Conservation (phyloP, 2,888 invertebrate genomes). For the Chymomyza amoena region DNA sequence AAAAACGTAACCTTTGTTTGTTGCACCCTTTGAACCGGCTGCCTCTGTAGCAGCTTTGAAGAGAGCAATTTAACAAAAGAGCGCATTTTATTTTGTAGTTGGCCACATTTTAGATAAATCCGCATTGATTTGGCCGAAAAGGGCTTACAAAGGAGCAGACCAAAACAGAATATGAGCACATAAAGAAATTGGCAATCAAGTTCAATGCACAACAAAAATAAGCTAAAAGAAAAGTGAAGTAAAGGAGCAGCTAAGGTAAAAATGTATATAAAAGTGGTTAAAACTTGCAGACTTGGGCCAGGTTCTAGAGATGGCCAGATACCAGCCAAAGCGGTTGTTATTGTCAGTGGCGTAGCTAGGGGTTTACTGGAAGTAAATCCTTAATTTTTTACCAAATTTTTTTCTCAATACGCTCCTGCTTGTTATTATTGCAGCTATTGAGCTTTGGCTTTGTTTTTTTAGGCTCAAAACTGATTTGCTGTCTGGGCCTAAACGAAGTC, state of each 20-base stretch:
- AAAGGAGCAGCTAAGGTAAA: not conserved
- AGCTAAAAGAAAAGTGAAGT: constrained; percentile 16
- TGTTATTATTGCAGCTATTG: not conserved
- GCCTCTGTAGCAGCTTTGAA: too few relatives aligned
- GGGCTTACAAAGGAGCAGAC: not conserved
- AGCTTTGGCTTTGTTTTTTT: not conserved
- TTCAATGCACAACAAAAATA: constrained; percentile 61
- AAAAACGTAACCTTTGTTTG: too few relatives aligned
- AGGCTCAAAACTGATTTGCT: not conserved
- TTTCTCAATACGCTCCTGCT: not conserved
- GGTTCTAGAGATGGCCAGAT: not conserved
- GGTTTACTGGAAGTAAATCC: too few relatives aligned
- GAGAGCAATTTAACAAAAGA: not conserved
- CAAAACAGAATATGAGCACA: not conserved
- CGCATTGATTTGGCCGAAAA: constrained; percentile 39
- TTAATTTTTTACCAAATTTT: too few relatives aligned
- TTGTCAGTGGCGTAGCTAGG: too few relatives aligned
- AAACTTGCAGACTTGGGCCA: constrained; percentile 10
- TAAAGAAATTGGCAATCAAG: constrained; percentile 55
- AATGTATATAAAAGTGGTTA: constrained; percentile 17
- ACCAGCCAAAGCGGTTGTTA: not conserved
- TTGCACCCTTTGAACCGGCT: too few relatives aligned
- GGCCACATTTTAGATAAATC: constrained; percentile 69
- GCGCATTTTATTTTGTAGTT: not conserved
- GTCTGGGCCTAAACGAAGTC: not conserved